Conservation (phyloP, 2,888 invertebrate genomes). For the Drosophila kokeensis region DNA sequence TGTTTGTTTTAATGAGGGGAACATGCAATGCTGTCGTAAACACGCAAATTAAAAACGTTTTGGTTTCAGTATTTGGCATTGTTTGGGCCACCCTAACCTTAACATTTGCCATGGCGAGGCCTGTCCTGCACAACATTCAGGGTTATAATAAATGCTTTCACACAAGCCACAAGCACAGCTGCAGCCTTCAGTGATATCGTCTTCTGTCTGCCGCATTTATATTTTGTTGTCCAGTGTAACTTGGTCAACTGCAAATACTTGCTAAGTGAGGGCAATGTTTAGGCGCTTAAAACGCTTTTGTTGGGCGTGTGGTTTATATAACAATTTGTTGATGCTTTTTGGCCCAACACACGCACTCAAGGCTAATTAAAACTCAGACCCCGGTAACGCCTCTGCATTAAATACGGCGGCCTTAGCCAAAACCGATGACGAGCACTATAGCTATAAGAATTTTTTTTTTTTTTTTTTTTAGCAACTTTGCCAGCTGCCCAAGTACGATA, state of each 20-base stretch:
- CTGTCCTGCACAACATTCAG: constrained; percentile 38
- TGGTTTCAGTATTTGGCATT: constrained; percentile 22
- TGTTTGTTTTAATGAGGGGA: constrained; percentile 30
- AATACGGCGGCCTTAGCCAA: constrained; percentile 8
- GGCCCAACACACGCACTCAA: constrained; percentile 72
- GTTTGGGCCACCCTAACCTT: constrained; percentile 50
- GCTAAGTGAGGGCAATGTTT: constrained; percentile 68
- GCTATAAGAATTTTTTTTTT: constrained; percentile 2
- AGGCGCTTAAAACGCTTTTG: constrained; percentile 67
- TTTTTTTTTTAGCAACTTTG: constrained; percentile 4
- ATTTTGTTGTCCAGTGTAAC: constrained; percentile 17
- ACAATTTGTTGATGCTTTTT: constrained; percentile 76
- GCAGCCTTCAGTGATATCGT: constrained; percentile 44
- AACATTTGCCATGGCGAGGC: constrained; percentile 59
- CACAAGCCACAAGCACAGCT: constrained; percentile 25
- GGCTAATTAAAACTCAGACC: constrained; percentile 73
- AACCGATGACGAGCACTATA: constrained; percentile 37
- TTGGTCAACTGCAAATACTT: constrained; percentile 42
- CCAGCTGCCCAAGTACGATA: constrained; percentile 30
- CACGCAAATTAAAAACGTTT: constrained; percentile 70
- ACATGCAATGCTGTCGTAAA: constrained; percentile 70
- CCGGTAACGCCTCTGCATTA: constrained; percentile 58
- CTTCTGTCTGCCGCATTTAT: constrained; percentile 25
- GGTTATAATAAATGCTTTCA: constrained; percentile 48
- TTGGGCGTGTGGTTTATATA: constrained; percentile 71